These are phyloP conservation scores for Monarcha castaneiventris DNA, from an alignment of 2,113 vertebrate genomes.

Conservation along the genomic window DNA sequence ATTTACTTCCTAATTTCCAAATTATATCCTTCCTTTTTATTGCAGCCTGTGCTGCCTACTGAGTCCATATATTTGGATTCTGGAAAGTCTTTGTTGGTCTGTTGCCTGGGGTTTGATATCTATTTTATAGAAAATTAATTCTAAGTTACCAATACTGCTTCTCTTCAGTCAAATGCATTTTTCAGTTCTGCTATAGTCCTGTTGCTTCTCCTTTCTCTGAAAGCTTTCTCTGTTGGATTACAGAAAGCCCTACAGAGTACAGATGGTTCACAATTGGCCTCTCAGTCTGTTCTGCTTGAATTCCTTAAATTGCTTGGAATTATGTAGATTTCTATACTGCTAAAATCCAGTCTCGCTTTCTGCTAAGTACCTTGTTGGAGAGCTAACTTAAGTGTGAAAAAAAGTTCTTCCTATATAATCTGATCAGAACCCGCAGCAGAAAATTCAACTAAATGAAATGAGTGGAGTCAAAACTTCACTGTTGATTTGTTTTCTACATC, in stretches of 20 bases:
- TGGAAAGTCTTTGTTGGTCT: neutral
- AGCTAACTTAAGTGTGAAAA: neutral
- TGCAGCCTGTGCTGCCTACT: neutral
- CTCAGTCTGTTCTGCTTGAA: neutral
- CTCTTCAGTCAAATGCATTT: neutral
- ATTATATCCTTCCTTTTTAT: neutral
- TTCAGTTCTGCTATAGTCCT: neutral
- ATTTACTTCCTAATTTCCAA: neutral
- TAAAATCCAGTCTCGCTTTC: neutral
- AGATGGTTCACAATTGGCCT: neutral
- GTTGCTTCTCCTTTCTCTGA: neutral
- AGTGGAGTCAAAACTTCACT: neutral
- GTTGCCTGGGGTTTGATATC: neutral
- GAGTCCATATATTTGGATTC: neutral
- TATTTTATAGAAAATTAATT: neutral
- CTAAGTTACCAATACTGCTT: neutral
- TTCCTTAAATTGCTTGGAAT: conserved; percentile 2
- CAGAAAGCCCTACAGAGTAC: neutral
- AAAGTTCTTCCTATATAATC: neutral
- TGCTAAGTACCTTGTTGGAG: neutral
- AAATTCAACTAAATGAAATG: neutral
- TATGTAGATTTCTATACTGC: neutral
- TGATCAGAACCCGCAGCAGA: neutral
- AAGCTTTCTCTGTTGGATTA: neutral
- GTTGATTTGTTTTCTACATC: neutral